These are phyloP conservation scores for Esox lucius DNA, from an alignment of 2,797 vertebrate species.

Conservation along the genomic window DNA sequence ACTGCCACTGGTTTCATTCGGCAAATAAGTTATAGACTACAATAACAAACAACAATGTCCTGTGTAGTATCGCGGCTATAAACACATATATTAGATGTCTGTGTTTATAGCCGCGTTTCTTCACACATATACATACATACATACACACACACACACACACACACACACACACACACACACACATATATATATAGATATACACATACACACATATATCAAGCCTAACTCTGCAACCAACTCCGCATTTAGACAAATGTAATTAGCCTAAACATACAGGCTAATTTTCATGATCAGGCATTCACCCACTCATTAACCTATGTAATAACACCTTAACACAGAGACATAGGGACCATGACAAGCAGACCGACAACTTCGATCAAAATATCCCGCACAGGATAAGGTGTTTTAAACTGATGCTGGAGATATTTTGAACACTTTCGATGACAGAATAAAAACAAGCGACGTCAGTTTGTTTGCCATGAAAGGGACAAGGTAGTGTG, in stretches of 20 bases:
- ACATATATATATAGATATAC: too few relatives aligned
- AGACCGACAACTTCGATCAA: background rate
- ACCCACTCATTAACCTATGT: background rate
- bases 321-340: background rate
- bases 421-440: conserved; percentile 38
- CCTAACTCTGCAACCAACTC: background rate
- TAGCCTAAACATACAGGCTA: background rate
- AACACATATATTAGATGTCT: too few relatives aligned
- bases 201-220: too few relatives aligned
- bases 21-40: background rate
- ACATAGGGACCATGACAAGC: background rate
- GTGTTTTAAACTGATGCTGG: conserved; percentile 13
- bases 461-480: conserved; percentile 36
- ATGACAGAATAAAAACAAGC: conserved; percentile 32
- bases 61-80: background rate
- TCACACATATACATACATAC: too few relatives aligned
- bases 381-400: background rate
- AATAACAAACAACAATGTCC: background rate
- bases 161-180: too few relatives aligned
- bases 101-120: too few relatives aligned
- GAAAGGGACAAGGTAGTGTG: conserved; percentile 18
- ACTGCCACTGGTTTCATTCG: background rate
- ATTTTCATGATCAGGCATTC: background rate
- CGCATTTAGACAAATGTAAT: background rate
- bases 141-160: too few relatives aligned